Evolutionary conservation across 2,888 invertebrate species (phyloP).

Genomic region (Andricus quercusramuli): DNA sequence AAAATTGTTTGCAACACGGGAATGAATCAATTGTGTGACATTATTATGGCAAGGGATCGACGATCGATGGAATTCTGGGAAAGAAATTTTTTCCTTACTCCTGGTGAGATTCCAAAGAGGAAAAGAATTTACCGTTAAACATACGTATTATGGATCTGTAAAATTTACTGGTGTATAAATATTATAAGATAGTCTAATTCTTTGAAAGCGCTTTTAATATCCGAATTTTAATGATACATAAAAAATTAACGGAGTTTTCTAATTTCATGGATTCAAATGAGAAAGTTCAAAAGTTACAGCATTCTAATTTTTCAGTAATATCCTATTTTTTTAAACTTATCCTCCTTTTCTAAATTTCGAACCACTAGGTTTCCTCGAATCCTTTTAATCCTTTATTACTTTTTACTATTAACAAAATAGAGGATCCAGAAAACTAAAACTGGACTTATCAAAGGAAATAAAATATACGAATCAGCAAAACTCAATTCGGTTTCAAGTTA

Average conservation of each 20-base stretch:
- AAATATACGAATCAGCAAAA: not conserved
- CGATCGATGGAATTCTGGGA: not conserved
- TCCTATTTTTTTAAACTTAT: too few species aligned
- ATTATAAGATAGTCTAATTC: not conserved
- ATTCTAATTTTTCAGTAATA: too few species aligned
- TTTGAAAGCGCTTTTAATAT: not conserved
- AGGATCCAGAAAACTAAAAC: not conserved
- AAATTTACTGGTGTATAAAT: not conserved
- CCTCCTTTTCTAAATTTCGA: not conserved
- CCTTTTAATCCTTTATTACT: not conserved
- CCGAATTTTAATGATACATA: not conserved
- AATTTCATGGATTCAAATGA: too few species aligned
- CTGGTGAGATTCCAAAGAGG: not conserved
- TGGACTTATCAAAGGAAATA: not conserved
- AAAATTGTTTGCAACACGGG: not conserved
- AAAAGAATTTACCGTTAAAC: not conserved
- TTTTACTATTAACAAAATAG: not conserved
- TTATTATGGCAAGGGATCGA: slow-evolving; percentile 2
- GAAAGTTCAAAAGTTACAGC: too few species aligned
- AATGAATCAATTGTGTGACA: slow-evolving; percentile 11
- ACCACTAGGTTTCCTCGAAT: not conserved
- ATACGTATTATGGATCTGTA: not conserved
- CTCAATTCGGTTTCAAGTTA: not conserved
- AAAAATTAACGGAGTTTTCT: not conserved
- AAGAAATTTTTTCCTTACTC: not conserved